These are phyloP conservation scores for Cantharis rufa DNA, from an alignment of 2,888 invertebrate species.

Conservation along the genomic window DNA sequence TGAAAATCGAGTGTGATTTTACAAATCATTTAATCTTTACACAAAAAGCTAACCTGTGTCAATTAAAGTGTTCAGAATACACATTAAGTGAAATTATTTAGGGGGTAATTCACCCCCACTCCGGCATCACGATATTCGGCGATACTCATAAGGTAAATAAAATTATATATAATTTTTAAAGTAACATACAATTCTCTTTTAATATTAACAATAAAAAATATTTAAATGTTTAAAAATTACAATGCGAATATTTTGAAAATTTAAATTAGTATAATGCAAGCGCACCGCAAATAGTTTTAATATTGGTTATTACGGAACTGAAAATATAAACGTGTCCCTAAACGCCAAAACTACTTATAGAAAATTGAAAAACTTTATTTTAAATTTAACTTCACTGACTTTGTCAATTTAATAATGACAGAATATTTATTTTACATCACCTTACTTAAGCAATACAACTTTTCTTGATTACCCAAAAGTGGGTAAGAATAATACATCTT, in stretches of 20 bases:
- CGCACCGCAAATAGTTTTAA: not conserved
- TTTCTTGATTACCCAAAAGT: not conserved
- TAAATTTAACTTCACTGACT: not conserved
- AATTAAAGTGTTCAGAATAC: not conserved
- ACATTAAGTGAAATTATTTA: not conserved
- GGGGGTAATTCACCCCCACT: constrained; percentile 47
- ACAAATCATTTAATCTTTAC: not conserved
- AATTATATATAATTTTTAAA: not conserved
- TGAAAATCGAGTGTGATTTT: not conserved
- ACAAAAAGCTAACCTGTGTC: not conserved
- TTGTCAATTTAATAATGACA: not conserved
- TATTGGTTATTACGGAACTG: not conserved
- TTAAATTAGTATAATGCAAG: not conserved
- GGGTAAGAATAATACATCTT: not conserved
- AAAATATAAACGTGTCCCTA: not conserved
- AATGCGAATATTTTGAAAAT: not conserved
- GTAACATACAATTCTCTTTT: not conserved
- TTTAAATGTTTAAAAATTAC: no score
- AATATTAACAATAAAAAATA: no score
- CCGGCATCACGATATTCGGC: constrained; percentile 57
- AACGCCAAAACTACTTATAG: not conserved
- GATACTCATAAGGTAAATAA: constrained; percentile 54
- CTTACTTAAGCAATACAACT: not conserved
- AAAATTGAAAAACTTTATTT: not conserved
- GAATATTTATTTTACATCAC: not conserved